A percentile compares a stretch with the other conserved stretches of the same genome.
These are phyloP conservation scores for Todiramphus chloris DNA, from an alignment of 2,113 vertebrate genomes.

Conservation along the genomic window DNA sequence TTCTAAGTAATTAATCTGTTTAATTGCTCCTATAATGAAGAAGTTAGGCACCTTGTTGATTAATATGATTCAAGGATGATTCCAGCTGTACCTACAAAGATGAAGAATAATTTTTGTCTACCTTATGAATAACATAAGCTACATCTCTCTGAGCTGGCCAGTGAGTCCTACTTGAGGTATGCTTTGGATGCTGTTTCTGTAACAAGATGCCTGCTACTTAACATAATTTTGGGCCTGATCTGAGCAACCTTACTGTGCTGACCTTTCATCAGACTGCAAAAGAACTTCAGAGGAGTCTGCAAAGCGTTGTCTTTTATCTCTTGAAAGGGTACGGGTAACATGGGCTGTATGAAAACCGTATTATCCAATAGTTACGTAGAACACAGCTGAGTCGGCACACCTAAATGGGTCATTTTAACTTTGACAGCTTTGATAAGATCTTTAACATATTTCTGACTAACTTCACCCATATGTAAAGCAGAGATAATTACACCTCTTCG, in stretches of 20 bases:
- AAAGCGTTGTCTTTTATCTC: neutral
- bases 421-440: neutral
- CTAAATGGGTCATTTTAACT: neutral
- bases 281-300: neutral
- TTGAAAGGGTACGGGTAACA: neutral
- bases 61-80: neutral
- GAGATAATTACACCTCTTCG: neutral
- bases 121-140: neutral
- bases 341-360: neutral
- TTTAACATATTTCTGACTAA: neutral
- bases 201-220: neutral
- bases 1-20: constrained; percentile 33
- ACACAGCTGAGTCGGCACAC: neutral
- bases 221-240: neutral
- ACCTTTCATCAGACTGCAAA: neutral
- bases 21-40: neutral
- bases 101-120: neutral
- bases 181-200: neutral
- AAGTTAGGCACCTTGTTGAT: neutral
- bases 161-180: neutral
- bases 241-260: neutral
- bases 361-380: neutral
- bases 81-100: neutral
- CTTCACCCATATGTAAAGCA: neutral
- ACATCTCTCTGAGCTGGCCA: neutral